A percentile compares a stretch with the other conserved stretches of the same genome.
These are phyloP conservation scores for Pungitius pungitius DNA, from an alignment of 2,113 vertebrate genomes.

Conservation along the genomic window DNA sequence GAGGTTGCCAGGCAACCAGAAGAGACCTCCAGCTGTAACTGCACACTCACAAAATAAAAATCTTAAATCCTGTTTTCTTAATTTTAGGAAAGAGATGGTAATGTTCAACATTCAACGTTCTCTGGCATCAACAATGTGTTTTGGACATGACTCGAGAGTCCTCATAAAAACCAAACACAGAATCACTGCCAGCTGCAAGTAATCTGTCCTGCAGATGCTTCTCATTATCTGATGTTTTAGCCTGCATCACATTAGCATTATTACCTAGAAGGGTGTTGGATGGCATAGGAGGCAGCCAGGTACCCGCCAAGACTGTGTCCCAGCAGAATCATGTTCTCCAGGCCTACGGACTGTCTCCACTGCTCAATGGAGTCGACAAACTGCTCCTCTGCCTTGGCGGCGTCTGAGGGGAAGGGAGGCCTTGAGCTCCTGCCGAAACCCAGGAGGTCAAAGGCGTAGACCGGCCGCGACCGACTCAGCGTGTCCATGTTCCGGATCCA, in stretches of 20 bases:
- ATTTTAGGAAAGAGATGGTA: not conserved
- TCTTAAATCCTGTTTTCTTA: not conserved
- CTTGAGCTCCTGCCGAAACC: slow-evolving; percentile 91
- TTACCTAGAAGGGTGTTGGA: slow-evolving; percentile 87
- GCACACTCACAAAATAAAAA: not conserved
- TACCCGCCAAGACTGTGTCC: slow-evolving; percentile 87
- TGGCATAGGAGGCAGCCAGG: slow-evolving; percentile 85
- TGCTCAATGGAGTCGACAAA: slow-evolving; percentile 88
- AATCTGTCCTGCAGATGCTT: not conserved
- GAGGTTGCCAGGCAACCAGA: not conserved
- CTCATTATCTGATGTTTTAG: not conserved
- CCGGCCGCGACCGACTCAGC: slow-evolving; percentile 77
- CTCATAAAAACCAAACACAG: not conserved
- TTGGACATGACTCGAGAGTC: not conserved
- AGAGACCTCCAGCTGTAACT: not conserved
- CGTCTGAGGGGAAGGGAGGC: slow-evolving; percentile 83
- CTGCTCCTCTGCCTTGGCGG: slow-evolving; percentile 85
- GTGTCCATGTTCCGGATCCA: slow-evolving; percentile 90
- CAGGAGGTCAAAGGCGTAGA: slow-evolving; percentile 88
- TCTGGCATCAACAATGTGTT: not conserved
- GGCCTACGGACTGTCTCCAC: slow-evolving; percentile 83
- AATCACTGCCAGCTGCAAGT: not conserved
- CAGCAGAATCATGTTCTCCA: slow-evolving; percentile 85
- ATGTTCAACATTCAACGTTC: not conserved
- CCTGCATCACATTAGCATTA: not conserved